Base-by-base conservation (phyloP, 2,888 invertebrate genomes). In the Lypha dubia region DNA sequence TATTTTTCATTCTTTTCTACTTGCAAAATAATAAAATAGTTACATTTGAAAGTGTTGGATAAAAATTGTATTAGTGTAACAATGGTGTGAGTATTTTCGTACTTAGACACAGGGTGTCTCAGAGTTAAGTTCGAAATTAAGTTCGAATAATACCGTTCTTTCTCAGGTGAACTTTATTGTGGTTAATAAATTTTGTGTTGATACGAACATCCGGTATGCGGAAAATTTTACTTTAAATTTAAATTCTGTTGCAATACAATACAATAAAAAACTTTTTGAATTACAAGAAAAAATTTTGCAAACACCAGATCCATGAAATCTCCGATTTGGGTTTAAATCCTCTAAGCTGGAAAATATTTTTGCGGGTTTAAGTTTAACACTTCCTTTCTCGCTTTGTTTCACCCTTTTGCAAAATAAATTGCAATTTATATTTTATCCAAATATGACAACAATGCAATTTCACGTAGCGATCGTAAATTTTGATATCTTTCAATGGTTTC, bases 381-480 rank as follows among this genome's bases (percentile, higher is more conserved):
- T 20, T 67, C 60, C 0, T 3, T 3, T 24, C 32, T 46, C 60
- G 0, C 6, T 4, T 38, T 38, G 24, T 0, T 0, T 0, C 38
- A 60, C 58, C 49, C 76, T 60, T 17, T 67, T n/a, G n/a, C 58
- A 17, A 17, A 60, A 68, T 28, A 20, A 49, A 20, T 51, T 51
- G 28, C 20, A 65, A 49, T 49, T 63, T 56, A n/a, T 56, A 68
- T 74, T 58, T 76, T 51, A 24, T 51, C 35, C 71, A 76, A 71
- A 70, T 83, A 79, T 63, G 75, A 75, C 74, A 70, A 71, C 74
- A 79, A 53, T 68, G 75, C 79, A 79, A 82, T 82, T 85, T 79
- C 82, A 85, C 82, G 85, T 85, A 71, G 75, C 38, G 75, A 79
- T 82, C 85, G 82, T 85, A 85, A 85, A 85, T 85, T 85, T 85